These are phyloP conservation scores for Pseudolaguvia tuberculata DNA, from an alignment of 2,113 vertebrate species.

Conservation along the genomic window DNA sequence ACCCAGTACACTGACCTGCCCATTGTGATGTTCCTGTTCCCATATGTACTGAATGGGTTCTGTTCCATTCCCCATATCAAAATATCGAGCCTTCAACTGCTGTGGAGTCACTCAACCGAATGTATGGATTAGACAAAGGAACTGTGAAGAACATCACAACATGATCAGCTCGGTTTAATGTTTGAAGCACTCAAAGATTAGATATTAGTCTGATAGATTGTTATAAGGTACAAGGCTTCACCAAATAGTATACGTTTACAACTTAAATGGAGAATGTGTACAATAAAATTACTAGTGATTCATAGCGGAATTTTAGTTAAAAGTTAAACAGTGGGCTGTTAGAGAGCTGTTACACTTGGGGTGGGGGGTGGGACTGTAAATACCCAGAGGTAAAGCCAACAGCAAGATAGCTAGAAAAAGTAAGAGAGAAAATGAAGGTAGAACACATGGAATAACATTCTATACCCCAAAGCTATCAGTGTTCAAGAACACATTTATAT, in stretches of 20 bases:
- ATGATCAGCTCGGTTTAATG: background rate
- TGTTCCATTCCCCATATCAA: slow-evolving; percentile 75
- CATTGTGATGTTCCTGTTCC: slow-evolving; percentile 62
- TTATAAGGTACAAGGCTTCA: background rate
- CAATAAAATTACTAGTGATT: background rate
- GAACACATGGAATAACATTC: slow-evolving; percentile 7
- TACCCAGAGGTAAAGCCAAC: background rate
- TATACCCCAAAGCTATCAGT: background rate
- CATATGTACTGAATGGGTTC: slow-evolving; percentile 75
- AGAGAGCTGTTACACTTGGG: background rate
- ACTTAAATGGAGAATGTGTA: background rate
- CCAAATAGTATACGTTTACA: background rate
- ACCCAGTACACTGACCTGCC: slow-evolving; percentile 52
- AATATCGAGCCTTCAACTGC: slow-evolving; percentile 74
- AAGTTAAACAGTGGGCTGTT: slow-evolving; percentile 1
- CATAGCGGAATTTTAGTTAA: background rate
- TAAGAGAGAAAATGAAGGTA: background rate
- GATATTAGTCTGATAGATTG: background rate
- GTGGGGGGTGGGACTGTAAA: background rate
- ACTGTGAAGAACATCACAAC: slow-evolving; percentile 59
- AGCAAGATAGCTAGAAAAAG: background rate
- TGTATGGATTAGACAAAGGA: slow-evolving; percentile 75
- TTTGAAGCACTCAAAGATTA: background rate
- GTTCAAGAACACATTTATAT: background rate
- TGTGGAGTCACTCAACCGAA: slow-evolving; percentile 63